Evolutionary conservation across 1,140 invertebrate species (phyloP).

Genomic region (Euura saliciscinereae): DNA sequence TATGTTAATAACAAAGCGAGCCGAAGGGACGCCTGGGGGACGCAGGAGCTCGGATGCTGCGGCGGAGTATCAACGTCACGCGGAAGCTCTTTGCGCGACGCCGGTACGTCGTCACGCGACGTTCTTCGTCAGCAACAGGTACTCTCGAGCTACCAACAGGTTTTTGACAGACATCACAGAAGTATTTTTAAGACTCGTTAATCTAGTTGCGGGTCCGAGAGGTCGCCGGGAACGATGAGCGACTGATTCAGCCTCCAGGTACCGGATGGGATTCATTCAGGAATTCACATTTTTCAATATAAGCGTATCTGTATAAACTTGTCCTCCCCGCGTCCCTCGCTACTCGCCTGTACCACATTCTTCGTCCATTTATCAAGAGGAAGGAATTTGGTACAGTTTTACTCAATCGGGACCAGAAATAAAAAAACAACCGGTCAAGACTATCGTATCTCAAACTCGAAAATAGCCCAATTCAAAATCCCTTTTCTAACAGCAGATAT

Average conservation of each 20-base stretch:
- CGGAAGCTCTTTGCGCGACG: not conserved
- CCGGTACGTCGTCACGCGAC: not conserved
- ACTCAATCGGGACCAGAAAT: too few species aligned
- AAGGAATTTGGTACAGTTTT: too few species aligned
- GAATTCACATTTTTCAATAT: not conserved
- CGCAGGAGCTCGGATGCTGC: not conserved
- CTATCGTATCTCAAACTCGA: too few species aligned
- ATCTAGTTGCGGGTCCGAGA: not conserved
- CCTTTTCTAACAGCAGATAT: too few species aligned
- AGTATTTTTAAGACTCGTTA: not conserved
- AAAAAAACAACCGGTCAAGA: too few species aligned
- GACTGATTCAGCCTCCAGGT: not conserved
- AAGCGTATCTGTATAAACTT: too few species aligned
- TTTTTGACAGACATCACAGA: not conserved
- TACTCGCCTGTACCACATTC: too few species aligned
- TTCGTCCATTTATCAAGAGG: too few species aligned
- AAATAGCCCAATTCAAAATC: too few species aligned
- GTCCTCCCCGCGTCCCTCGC: too few species aligned
- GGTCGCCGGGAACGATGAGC: not conserved
- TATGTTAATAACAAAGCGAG: constrained; percentile 3
- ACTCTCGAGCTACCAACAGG: not conserved
- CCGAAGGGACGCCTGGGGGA: not conserved
- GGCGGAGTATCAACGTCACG: not conserved
- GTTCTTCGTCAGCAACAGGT: not conserved
- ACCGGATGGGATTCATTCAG: not conserved